Percentiles rank a stretch among this genome's conserved stretches.
phyloP scores from a whole-genome alignment of 2,113 vertebrate species.

The Pterocles burchelli region DNA sequence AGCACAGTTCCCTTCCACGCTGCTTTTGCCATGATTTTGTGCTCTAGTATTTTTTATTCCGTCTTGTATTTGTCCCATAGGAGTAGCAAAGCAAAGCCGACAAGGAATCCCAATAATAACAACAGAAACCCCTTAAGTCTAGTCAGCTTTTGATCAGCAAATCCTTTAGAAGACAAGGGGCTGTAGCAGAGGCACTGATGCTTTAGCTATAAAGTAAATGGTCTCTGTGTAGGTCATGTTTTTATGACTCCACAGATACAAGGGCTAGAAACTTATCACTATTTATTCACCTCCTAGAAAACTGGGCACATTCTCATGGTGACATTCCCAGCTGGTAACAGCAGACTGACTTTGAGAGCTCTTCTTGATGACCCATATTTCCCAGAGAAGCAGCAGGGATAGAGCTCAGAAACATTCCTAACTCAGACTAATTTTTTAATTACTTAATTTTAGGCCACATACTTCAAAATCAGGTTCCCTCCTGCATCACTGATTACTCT shows the following conservation, averaged over 20 bases:
- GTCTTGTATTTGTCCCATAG: background rate
- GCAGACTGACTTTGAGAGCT: background rate
- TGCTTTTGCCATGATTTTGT: background rate
- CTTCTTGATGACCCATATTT: background rate
- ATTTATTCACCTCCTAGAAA: background rate
- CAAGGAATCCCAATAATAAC: background rate
- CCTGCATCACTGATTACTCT: slow-evolving; percentile 11
- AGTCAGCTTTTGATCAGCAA: background rate
- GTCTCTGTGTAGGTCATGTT: background rate
- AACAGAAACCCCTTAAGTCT: background rate
- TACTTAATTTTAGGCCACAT: slow-evolving; percentile 25
- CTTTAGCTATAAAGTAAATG: background rate
- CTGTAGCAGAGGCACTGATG: background rate
- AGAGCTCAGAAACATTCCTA: background rate
- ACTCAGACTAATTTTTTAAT: slow-evolving; percentile 4
- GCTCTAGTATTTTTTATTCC: background rate
- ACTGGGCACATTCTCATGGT: background rate
- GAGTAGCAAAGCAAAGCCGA: background rate
- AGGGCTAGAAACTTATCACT: background rate
- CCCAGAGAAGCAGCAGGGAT: slow-evolving; percentile 17
- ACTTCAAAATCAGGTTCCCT: slow-evolving; percentile 15
- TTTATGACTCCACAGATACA: background rate
- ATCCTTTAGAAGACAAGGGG: background rate
- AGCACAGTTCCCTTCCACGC: background rate
- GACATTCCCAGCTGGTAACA: background rate